Evolutionary conservation across 2,113 vertebrate genomes (phyloP).

Genomic region (Nothobranchius furzeri): DNA sequence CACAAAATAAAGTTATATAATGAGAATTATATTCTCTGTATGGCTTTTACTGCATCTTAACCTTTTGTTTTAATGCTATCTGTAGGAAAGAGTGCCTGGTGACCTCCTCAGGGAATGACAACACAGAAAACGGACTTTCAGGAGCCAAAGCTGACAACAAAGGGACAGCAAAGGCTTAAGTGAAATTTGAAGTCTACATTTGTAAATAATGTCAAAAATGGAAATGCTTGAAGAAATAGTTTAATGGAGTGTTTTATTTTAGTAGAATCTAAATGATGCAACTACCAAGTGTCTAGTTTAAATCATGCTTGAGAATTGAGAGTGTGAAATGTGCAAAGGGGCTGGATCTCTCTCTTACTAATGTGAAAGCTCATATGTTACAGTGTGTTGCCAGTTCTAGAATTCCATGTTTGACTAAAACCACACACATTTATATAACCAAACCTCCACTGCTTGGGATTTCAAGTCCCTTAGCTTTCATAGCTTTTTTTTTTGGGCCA

Average conservation of each 20-base stretch:
- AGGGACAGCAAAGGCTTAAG: constrained; percentile 90
- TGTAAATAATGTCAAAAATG: constrained; percentile 69
- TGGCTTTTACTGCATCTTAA: neutral
- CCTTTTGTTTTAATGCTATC: constrained; percentile 24
- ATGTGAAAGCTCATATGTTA: constrained; percentile 41
- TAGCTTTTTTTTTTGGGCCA: too few species aligned
- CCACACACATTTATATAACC: neutral
- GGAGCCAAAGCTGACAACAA: constrained; percentile 93
- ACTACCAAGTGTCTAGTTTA: constrained; percentile 71
- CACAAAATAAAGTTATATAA: neutral
- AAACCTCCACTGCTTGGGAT: too few species aligned
- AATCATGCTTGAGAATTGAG: constrained; percentile 76
- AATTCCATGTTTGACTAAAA: constrained; percentile 12
- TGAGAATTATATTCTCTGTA: neutral
- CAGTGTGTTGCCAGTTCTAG: constrained; percentile 3
- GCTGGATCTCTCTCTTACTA: constrained; percentile 64
- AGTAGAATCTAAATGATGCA: constrained; percentile 63
- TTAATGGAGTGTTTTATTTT: constrained; percentile 73
- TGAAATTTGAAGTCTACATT: constrained; percentile 47
- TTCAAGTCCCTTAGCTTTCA: too few species aligned
- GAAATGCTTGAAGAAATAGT: constrained; percentile 58
- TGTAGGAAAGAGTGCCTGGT: constrained; percentile 95
- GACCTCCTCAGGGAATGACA: constrained; percentile 93
- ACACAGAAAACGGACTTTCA: constrained; percentile 92
- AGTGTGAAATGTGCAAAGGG: constrained; percentile 51